These are phyloP conservation scores for Apaloderma vittatum DNA, from an alignment of 2,113 vertebrate genomes.

Conservation along the genomic window DNA sequence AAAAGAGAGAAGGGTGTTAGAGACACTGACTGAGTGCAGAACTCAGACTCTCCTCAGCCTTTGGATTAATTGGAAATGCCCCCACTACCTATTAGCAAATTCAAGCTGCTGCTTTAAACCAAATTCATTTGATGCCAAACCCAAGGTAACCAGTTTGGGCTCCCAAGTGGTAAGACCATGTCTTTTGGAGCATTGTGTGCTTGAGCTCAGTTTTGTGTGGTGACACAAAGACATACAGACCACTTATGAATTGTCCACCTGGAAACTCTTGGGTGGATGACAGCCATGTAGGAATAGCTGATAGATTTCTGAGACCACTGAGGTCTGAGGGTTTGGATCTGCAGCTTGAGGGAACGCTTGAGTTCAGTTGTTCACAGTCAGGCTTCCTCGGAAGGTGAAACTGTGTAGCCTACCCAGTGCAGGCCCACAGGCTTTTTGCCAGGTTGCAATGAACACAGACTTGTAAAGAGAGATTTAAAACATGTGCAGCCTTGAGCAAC, in stretches of 20 bases:
- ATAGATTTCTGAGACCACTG: background rate
- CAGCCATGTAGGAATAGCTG: background rate
- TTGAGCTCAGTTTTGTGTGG: background rate
- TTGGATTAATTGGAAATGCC: background rate
- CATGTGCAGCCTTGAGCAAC: accelerated
- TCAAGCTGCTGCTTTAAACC: background rate
- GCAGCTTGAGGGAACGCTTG: background rate
- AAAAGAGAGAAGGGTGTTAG: background rate
- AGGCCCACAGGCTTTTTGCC: background rate
- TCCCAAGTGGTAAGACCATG: background rate
- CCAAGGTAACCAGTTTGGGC: background rate
- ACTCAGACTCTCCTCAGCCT: background rate
- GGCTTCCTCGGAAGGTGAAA: background rate
- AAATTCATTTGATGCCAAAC: background rate
- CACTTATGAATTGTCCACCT: accelerated
- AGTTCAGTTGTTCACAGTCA: background rate
- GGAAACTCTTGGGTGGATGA: background rate
- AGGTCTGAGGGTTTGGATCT: background rate
- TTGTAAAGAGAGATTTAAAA: background rate
- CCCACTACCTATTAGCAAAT: background rate
- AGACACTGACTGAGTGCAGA: background rate
- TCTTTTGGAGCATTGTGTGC: background rate
- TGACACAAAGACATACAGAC: background rate
- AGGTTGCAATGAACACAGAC: background rate
- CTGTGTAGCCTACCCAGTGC: background rate